Conservation (phyloP, 2,888 invertebrate genomes). For the Loripinus fragilis region DNA sequence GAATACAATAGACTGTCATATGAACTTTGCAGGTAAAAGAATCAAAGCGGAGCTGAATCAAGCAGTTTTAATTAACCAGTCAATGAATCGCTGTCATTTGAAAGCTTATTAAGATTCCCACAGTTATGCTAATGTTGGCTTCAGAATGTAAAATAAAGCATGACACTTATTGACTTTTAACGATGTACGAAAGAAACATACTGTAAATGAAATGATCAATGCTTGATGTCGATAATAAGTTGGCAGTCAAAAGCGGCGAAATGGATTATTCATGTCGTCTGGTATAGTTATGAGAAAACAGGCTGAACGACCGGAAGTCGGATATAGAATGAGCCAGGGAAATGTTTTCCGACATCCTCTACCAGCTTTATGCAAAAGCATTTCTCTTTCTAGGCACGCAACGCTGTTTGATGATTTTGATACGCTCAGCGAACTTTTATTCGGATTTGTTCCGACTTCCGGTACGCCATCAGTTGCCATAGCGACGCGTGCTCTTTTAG, state of each 20-base stretch:
- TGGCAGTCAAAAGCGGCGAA: constrained; percentile 59
- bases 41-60: constrained; percentile 37
- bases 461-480: constrained; percentile 60
- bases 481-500: constrained; percentile 55
- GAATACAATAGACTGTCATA: constrained; percentile 36
- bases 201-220: constrained; percentile 61
- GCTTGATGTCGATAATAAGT: constrained; percentile 27
- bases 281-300: constrained; percentile 56
- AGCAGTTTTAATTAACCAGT: constrained; percentile 54
- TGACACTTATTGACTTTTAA: constrained; percentile 64
- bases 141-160: constrained; percentile 47
- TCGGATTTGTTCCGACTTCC: constrained; percentile 62
- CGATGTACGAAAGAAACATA: constrained; percentile 50
- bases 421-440: constrained; percentile 62
- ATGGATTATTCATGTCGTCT: constrained; percentile 66
- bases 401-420: constrained; percentile 64
- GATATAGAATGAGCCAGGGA: constrained; percentile 60
- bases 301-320: constrained; percentile 60
- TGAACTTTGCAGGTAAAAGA: constrained; percentile 19
- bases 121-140: constrained; percentile 57
- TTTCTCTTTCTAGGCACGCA: constrained; percentile 64
- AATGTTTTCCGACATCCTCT: constrained; percentile 59
- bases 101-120: constrained; percentile 44
- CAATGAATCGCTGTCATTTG: constrained; percentile 38
- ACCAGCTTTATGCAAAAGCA: constrained; percentile 48